These are phyloP conservation scores for Cyaniris semiargus DNA, from an alignment of 2,888 invertebrate species.

Conservation along the genomic window DNA sequence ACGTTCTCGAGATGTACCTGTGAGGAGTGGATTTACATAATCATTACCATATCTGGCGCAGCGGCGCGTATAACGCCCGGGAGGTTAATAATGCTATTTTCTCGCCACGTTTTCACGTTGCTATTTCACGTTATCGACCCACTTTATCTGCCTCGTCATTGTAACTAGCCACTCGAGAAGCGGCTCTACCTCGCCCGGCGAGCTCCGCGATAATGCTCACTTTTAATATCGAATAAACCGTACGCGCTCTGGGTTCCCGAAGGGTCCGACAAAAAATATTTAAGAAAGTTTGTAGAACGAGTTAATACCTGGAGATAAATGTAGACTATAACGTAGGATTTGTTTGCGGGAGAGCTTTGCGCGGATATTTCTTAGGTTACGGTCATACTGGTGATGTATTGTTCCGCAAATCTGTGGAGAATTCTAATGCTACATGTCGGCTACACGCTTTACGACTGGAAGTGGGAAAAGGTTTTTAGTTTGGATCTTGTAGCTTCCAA, in stretches of 20 bases:
- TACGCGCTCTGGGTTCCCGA: background rate
- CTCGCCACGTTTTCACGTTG: constrained; percentile 79
- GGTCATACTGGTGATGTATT: constrained; percentile 21
- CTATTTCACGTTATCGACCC: constrained; percentile 78
- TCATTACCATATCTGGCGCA: constrained; percentile 81
- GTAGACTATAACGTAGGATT: constrained; percentile 23
- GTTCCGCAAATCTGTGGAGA: constrained; percentile 17
- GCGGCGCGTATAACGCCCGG: constrained; percentile 79
- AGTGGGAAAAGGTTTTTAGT: constrained; percentile 7
- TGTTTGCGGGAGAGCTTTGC: constrained; percentile 21
- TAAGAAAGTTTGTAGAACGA: constrained; percentile 21
- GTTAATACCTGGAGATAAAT: constrained; percentile 25
- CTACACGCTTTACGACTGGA: background rate
- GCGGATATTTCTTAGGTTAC: background rate
- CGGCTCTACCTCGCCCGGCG: constrained; percentile 59
- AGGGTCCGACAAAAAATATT: constrained; percentile 23
- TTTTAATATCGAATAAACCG: constrained; percentile 32
- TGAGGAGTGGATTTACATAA: constrained; percentile 79
- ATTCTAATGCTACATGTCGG: constrained; percentile 3
- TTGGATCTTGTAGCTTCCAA: background rate
- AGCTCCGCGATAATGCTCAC: constrained; percentile 29
- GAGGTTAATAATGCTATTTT: constrained; percentile 82
- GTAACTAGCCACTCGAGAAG: constrained; percentile 73
- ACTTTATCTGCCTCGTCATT: constrained; percentile 77
- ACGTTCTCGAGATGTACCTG: constrained; percentile 78